Evolutionary conservation across 2,888 invertebrate genomes (phyloP).

Genomic region (Torymus aiolomorphi): DNA sequence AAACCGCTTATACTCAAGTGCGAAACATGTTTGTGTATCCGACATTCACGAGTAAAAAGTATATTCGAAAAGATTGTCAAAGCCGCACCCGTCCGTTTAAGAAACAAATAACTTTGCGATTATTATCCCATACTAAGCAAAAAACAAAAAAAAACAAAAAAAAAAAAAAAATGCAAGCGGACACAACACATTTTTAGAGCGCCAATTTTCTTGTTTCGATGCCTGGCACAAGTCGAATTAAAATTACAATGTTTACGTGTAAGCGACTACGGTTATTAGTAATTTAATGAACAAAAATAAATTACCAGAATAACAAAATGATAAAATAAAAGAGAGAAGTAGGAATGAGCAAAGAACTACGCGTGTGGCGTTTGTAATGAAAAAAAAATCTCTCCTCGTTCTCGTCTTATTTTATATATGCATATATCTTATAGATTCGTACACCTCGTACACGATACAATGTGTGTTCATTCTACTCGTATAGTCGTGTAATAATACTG

Average conservation of each 20-base stretch:
- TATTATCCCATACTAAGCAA: constrained; percentile 6
- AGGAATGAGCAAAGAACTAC: constrained; percentile 14
- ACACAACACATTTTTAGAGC: constrained; percentile 18
- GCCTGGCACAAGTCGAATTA: constrained; percentile 18
- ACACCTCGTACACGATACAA: constrained; percentile 43
- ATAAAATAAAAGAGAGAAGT: constrained; percentile 10
- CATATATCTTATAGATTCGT: constrained; percentile 42
- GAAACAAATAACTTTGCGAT: constrained; percentile 21
- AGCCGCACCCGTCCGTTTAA: constrained; percentile 42
- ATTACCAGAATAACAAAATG: constrained; percentile 7
- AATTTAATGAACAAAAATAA: constrained; percentile 39
- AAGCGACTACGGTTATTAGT: constrained; percentile 34
- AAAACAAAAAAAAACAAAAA: not conserved
- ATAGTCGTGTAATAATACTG: constrained; percentile 26
- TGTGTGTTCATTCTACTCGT: constrained; percentile 47
- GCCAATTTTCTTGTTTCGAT: constrained; percentile 40
- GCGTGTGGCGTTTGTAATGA: constrained; percentile 24
- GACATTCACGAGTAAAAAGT: constrained; percentile 1
- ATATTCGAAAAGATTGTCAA: constrained; percentile 4
- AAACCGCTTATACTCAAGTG: constrained; percentile 5
- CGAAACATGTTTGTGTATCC: constrained; percentile 20
- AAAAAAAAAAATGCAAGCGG: not conserved
- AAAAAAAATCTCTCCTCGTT: constrained; percentile 42
- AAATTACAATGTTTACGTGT: constrained; percentile 39
- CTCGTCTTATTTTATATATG: constrained; percentile 47